A percentile compares a stretch with the other conserved stretches of the same genome.
Evolutionary conservation across 2,113 vertebrate species (phyloP).

Genomic region (Perca flavescens): DNA sequence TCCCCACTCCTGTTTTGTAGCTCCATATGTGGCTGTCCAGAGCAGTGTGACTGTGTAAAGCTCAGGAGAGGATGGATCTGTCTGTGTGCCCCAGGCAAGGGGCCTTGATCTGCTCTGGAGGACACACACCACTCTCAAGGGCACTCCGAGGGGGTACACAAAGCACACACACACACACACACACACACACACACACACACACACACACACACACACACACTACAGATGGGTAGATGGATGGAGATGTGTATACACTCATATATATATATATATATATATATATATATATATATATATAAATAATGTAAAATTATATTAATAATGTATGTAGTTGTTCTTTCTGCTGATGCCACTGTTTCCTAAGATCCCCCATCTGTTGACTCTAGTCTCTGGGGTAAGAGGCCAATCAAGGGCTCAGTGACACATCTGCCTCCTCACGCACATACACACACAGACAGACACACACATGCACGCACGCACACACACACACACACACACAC

Average conservation of each 20-base stretch:
- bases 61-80: constrained; percentile 70
- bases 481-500: not conserved
- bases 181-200: not conserved
- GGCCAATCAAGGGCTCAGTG: constrained; percentile 75
- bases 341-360: constrained; percentile 76
- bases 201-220: constrained; percentile 5
- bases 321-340: constrained; percentile 73
- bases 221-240: constrained; percentile 13
- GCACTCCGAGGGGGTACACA: constrained; percentile 48
- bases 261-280: constrained; percentile 26
- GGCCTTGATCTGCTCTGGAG: constrained; percentile 73
- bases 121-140: constrained; percentile 67
- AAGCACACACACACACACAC: constrained; percentile 14
- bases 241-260: not conserved
- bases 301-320: constrained; percentile 70
- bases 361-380: constrained; percentile 83
- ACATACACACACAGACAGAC: not conserved
- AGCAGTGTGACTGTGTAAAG: constrained; percentile 62
- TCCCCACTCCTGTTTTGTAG: not conserved
- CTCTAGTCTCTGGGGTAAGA: constrained; percentile 76
- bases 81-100: constrained; percentile 67
- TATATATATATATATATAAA: constrained; percentile 51
- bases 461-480: not conserved
- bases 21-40: constrained; percentile 74
- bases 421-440: constrained; percentile 79